These are phyloP conservation scores for Xestoiulus laeticollis DNA, from an alignment of 2,888 invertebrate species.

Conservation along the genomic window DNA sequence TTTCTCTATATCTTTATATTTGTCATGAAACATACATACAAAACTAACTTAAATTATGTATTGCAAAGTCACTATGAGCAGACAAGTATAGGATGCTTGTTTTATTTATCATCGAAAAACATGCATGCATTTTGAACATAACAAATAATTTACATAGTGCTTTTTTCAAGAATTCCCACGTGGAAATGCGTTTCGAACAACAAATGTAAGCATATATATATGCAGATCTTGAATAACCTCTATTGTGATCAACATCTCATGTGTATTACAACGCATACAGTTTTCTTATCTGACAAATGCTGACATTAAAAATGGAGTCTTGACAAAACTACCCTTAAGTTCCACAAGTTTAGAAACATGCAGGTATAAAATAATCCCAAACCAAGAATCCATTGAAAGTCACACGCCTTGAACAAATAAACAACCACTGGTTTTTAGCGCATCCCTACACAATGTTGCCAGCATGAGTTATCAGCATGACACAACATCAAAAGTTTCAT, in stretches of 20 bases:
- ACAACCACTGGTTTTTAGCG: background rate
- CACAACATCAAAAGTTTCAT: no score
- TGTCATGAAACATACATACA: background rate
- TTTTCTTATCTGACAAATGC: background rate
- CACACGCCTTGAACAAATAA: background rate
- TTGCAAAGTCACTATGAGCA: background rate
- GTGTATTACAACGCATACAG: background rate
- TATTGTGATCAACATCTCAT: background rate
- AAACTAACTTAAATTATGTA: background rate
- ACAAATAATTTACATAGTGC: background rate
- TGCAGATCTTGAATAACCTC: background rate
- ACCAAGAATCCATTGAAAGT: no score
- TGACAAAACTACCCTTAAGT: no score
- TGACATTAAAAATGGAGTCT: background rate
- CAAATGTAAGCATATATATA: background rate
- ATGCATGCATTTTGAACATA: background rate
- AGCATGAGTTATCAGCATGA: no score
- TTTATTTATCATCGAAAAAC: background rate
- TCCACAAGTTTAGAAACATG: no score
- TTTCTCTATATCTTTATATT: background rate
- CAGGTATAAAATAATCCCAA: no score
- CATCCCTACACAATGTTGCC: no score
- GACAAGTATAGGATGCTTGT: background rate
- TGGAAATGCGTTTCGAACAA: background rate
- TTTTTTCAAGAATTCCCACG: background rate